These are phyloP conservation scores for Catostylus mosaicus DNA, from an alignment of 30 jellyfish, hydroid and myxozoan species.

Conservation along the genomic window DNA sequence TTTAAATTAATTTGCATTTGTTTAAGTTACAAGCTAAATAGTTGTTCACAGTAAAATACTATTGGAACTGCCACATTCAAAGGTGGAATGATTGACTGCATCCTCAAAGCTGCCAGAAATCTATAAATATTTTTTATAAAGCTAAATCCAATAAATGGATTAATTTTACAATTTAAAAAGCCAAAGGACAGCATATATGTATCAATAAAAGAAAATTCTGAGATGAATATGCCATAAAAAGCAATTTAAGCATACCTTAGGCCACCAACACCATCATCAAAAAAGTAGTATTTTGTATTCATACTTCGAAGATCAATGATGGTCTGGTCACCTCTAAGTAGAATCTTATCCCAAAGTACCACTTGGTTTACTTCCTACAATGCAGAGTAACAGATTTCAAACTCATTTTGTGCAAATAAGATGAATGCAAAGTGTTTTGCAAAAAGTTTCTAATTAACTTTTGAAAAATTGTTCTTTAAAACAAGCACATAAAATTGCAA, in stretches of 20 bases:
- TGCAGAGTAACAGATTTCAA: too few species aligned
- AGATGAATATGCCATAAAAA: neutral
- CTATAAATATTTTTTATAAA: neutral
- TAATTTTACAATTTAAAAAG: neutral
- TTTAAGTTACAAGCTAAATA: too few species aligned
- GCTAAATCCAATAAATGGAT: neutral
- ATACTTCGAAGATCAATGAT: constrained; percentile 68
- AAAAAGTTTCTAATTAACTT: too few species aligned
- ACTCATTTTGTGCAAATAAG: too few species aligned
- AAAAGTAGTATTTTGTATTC: constrained; percentile 89
- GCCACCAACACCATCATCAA: constrained; percentile 96
- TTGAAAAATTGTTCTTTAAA: too few species aligned
- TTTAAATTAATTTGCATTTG: too few species aligned
- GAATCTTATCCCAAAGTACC: constrained; percentile 87
- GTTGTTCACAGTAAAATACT: too few species aligned
- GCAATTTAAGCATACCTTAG: constrained; percentile 48
- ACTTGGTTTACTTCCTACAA: constrained; percentile 88
- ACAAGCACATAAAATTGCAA: too few species aligned
- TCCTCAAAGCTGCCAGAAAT: neutral
- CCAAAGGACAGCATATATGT: neutral
- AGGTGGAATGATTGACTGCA: neutral
- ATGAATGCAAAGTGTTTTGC: too few species aligned
- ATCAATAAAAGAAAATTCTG: neutral
- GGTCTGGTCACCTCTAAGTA: constrained; percentile 80
- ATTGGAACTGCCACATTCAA: neutral